Evolutionary conservation across 2,888 invertebrate species (phyloP), one percentile per base, ranked within the genome.

Genomic region (Chesias legatella): DNA sequence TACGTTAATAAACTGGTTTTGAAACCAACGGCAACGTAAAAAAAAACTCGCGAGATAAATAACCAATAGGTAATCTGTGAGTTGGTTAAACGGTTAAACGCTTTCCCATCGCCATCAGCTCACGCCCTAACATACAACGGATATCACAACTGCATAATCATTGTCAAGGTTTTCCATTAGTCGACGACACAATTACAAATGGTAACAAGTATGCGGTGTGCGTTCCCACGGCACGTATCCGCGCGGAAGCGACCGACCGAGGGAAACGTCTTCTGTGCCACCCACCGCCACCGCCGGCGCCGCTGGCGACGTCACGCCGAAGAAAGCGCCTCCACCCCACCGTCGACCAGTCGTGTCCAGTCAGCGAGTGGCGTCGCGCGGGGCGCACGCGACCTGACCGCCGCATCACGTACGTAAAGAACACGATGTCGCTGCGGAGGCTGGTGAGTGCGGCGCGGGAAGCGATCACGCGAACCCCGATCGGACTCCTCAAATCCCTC

Each of bases 401-500:
- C 61, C 47, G 23, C 51, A 53, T 34, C 44, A 47, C 43, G 38
- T 40, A 31, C 43, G 42, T 58, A 56, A 51, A 40, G 53, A 34
- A 39, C 36, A 60, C 53, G 43, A 83, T 85, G 85, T 77, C 85
- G 48, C 64, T 86, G 57, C 78, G 81, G 23, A 69, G 85, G 58
- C 53, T 88, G 41, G 44, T 88, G 43, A 79, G 71, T 57, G 85
- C 85, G 54, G 86, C 84, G 56, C 79, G 82, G 43, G 79, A 77
- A 32, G 81, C 82, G 33, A 54, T 84, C 28, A 67, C 74, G 10
- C 69, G 80, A 5, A 17, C 13, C 3, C 13, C 13, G 13, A 17
- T 17, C 44, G 75, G 77, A 48, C 67, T 88, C 6, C 58, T 88
- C 13, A 85, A 86, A 59, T 83, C 84, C 13, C 47, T 88, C 21